Evolutionary conservation across 2,113 vertebrate species (phyloP).

Genomic region (Ibidorhyncha struthersii): DNA sequence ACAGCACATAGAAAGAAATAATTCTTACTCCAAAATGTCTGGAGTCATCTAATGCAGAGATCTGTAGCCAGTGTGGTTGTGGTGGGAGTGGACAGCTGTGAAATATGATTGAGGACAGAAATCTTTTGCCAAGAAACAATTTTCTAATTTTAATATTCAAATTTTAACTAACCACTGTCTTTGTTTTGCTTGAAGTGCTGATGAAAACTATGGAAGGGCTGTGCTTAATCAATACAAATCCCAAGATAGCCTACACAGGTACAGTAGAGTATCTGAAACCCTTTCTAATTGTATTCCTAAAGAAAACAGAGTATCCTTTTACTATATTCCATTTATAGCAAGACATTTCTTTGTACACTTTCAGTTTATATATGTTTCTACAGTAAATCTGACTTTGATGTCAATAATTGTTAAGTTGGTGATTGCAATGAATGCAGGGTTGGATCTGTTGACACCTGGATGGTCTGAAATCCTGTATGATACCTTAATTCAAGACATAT

Average conservation of each 20-base stretch:
- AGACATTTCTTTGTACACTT: background rate
- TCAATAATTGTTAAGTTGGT: background rate
- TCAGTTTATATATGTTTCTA: background rate
- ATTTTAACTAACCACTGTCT: background rate
- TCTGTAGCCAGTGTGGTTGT: background rate
- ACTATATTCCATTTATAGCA: background rate
- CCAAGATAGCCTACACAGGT: constrained; percentile 79
- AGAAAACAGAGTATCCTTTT: background rate
- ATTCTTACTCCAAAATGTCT: background rate
- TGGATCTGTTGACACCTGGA: background rate
- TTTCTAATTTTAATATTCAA: background rate
- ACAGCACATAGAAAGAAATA: background rate
- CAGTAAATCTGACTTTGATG: background rate
- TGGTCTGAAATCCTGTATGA: background rate
- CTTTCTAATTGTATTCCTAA: background rate
- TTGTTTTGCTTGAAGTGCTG: constrained; percentile 74
- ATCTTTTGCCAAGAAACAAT: background rate
- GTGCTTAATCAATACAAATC: constrained; percentile 77
- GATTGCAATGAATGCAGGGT: background rate
- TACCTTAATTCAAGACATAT: background rate
- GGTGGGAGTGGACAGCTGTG: background rate
- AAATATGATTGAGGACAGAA: background rate
- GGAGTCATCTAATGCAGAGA: background rate
- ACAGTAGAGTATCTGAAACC: background rate
- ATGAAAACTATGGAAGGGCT: constrained; percentile 86